A percentile compares a stretch with the other conserved stretches of the same genome.
Evolutionary conservation across 2,888 invertebrate species (phyloP).

Genomic region (Noctuana brunneofusca): DNA sequence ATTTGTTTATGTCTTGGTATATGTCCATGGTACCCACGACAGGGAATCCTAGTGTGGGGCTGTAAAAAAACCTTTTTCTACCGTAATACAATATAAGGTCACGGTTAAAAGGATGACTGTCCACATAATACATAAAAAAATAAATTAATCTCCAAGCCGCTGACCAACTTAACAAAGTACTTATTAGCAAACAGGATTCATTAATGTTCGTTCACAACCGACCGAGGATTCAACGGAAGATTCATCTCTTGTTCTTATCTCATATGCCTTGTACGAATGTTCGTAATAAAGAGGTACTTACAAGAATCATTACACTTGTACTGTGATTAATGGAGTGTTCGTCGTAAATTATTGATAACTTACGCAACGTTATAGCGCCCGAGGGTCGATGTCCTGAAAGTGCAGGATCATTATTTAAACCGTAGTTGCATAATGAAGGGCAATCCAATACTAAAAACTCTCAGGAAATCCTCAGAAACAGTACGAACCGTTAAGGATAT

Average conservation of each 20-base stretch:
- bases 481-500: too few relatives aligned
- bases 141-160: too few relatives aligned
- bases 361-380: conserved; percentile 6
- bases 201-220: conserved; percentile 11
- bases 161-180: conserved; percentile 15
- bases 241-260: conserved; percentile 6
- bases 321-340: conserved; percentile 18
- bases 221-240: conserved; percentile 11
- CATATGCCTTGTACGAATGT: background rate
- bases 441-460: background rate
- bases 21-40: too few relatives aligned
- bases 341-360: conserved; percentile 22
- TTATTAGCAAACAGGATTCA: background rate
- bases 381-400: conserved; percentile 13
- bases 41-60: too few relatives aligned
- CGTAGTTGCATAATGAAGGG: conserved; percentile 7
- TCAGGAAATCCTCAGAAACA: too few relatives aligned
- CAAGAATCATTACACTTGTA: conserved; percentile 19
- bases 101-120: too few relatives aligned
- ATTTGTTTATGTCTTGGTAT: too few relatives aligned
- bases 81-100: too few relatives aligned
- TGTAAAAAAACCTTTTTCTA: too few relatives aligned
- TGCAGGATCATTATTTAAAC: conserved; percentile 8
- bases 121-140: too few relatives aligned
- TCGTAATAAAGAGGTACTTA: conserved; percentile 18